phyloP scores from a whole-genome alignment of 2,113 vertebrate species.

The Corythoichthys haematopterus region DNA sequence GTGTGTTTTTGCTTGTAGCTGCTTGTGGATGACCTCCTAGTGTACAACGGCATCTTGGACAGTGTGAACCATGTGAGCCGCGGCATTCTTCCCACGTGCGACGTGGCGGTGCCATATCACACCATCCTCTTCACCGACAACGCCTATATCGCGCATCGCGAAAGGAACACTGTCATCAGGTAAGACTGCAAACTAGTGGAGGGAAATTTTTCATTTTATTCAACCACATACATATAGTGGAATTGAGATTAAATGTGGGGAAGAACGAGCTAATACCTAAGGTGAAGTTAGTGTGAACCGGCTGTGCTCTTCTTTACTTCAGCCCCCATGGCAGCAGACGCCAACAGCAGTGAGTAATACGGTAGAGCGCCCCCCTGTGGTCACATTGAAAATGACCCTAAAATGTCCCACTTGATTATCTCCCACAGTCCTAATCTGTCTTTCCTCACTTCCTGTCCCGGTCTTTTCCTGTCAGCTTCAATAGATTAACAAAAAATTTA shows the following conservation, averaged over 20 bases:
- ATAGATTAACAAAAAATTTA: neutral
- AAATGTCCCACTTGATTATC: constrained; percentile 16
- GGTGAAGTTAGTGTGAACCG: neutral
- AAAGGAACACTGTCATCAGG: constrained; percentile 83
- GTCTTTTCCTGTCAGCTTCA: constrained; percentile 11
- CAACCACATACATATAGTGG: too few species aligned
- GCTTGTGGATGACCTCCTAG: constrained; percentile 91
- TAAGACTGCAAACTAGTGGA: constrained; percentile 39
- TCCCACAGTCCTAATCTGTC: constrained; percentile 24
- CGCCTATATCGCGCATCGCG: constrained; percentile 71
- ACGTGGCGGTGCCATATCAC: constrained; percentile 82
- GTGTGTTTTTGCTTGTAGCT: constrained; percentile 68
- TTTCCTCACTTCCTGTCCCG: constrained; percentile 10
- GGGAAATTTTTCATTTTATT: too few species aligned
- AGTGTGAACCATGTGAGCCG: constrained; percentile 72
- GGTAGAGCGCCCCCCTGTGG: constrained; percentile 53
- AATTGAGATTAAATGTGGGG: neutral
- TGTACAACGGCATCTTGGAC: constrained; percentile 92
- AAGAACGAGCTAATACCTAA: neutral
- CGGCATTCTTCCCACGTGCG: constrained; percentile 89
- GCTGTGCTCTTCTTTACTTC: constrained; percentile 56
- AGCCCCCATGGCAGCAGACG: constrained; percentile 60
- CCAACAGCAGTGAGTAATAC: constrained; percentile 61
- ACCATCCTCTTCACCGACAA: constrained; percentile 90
- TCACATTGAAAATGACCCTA: constrained; percentile 32